A percentile compares a stretch with the other conserved stretches of the same genome.
These are phyloP conservation scores for Nomada lathburiana DNA, from an alignment of 2,888 invertebrate species.

Conservation along the genomic window DNA sequence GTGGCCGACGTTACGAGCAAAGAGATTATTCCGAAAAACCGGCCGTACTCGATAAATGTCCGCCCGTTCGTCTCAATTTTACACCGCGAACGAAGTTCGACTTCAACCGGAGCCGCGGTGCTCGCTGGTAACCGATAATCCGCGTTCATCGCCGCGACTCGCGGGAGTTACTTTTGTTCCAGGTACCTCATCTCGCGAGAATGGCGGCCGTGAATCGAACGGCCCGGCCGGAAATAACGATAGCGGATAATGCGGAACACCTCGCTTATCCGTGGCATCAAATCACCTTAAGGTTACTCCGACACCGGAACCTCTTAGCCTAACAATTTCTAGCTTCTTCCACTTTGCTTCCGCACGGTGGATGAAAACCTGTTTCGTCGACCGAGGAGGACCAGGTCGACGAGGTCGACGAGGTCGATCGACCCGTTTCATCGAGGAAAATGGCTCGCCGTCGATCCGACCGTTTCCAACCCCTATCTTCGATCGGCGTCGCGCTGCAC, in stretches of 20 bases:
- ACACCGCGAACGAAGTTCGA: conserved; percentile 58
- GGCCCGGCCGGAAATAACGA: conserved; percentile 78
- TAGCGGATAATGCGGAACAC: conserved; percentile 74
- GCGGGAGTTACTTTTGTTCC: conserved; percentile 69
- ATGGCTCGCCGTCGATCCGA: neutral
- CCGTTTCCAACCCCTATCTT: neutral
- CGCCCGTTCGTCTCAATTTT: conserved; percentile 38
- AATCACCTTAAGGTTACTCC: conserved; percentile 77
- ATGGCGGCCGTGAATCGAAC: conserved; percentile 64
- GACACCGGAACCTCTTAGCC: conserved; percentile 73
- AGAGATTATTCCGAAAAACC: neutral
- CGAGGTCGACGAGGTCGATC: conserved; percentile 62
- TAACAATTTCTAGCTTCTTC: conserved; percentile 72
- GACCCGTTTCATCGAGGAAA: conserved; percentile 59
- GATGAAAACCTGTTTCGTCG: conserved; percentile 28
- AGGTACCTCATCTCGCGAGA: conserved; percentile 59
- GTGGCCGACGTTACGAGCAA: neutral
- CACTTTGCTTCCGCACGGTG: conserved; percentile 12
- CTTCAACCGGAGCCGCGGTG: conserved; percentile 29
- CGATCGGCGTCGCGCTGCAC: neutral
- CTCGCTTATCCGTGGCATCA: conserved; percentile 78
- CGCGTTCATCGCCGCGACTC: conserved; percentile 61
- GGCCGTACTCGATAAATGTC: conserved; percentile 16
- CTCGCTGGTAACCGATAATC: conserved; percentile 64
- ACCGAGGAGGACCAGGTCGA: conserved; percentile 18